Percentiles rank a stretch among this genome's conserved stretches.
Conservation (phyloP, 2,888 invertebrate species). For the Nephrocerus scutellatus region DNA sequence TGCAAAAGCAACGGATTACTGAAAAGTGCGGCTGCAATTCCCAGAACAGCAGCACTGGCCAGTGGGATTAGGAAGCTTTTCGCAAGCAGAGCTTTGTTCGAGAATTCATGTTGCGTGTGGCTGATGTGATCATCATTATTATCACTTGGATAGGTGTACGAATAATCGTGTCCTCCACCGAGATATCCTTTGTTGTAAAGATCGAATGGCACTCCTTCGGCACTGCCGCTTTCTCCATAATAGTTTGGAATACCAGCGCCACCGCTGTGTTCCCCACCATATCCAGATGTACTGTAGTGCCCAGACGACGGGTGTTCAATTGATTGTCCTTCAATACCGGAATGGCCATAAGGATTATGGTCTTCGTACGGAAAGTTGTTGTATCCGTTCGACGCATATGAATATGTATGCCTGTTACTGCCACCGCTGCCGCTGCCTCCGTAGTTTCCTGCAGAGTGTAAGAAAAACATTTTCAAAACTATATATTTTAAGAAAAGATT, state of each 20-base stretch:
- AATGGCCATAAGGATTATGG: too few species aligned
- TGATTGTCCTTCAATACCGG: too few species aligned
- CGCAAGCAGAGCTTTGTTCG: constrained; percentile 39
- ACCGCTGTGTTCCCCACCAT: constrained; percentile 15
- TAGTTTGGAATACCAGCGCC: constrained; percentile 17
- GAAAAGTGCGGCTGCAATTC: constrained; percentile 72
- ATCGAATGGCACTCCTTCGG: constrained; percentile 38
- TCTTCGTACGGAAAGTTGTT: too few species aligned
- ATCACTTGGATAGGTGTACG: constrained; percentile 30
- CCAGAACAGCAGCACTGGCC: constrained; percentile 72
- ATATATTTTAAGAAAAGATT: too few species aligned
- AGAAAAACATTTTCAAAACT: too few species aligned
- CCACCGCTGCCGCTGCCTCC: constrained; percentile 20
- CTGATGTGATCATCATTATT: constrained; percentile 24
- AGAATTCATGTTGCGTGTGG: constrained; percentile 27
- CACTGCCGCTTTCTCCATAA: constrained; percentile 25
- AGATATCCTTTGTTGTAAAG: constrained; percentile 33
- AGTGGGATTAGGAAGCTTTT: constrained; percentile 63
- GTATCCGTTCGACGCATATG: too few species aligned
- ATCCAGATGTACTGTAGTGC: too few species aligned
- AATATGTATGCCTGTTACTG: too few species aligned
- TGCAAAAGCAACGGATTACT: constrained; percentile 72
- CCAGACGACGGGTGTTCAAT: too few species aligned
- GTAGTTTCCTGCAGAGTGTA: constrained; percentile 29
- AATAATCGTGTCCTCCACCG: constrained; percentile 32